phyloP scores from a whole-genome alignment of 1,140 invertebrate genomes.

The Philopotamus ludificatus region DNA sequence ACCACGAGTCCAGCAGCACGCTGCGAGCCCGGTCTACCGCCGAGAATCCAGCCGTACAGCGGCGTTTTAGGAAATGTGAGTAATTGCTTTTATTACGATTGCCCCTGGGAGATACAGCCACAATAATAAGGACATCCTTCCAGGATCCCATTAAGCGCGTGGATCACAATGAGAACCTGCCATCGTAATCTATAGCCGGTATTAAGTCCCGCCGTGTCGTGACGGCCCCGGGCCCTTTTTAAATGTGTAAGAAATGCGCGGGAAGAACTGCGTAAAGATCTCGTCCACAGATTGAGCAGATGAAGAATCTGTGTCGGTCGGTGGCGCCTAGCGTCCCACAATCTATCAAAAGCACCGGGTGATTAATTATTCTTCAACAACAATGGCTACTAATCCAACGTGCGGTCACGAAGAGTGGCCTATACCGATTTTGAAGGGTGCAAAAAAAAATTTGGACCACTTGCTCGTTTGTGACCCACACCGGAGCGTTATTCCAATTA shows the following conservation, averaged over 20 bases:
- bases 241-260: conserved; percentile 10
- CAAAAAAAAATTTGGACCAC: no score
- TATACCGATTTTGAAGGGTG: no score
- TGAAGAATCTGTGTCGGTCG: conserved; percentile 7
- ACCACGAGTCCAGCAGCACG: conserved; percentile 9
- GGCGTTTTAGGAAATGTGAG: conserved; percentile 60
- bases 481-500: no score
- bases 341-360: neutral
- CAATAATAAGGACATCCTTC: neutral
- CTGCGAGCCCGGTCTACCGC: conserved; percentile 46
- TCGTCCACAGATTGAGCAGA: conserved; percentile 3
- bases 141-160: neutral
- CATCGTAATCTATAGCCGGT: neutral
- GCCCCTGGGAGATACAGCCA: no score
- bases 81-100: neutral
- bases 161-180: neutral
- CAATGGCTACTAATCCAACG: no score
- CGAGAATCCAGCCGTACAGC: conserved; percentile 60
- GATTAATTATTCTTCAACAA: no score
- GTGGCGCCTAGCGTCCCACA: neutral
- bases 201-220: neutral
- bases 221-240: conserved; percentile 6
- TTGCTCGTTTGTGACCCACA: no score
- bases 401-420: no score
- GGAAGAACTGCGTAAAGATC: conserved; percentile 15